Conservation (phyloP, 2,888 invertebrate species). For the Dugesia japonica region DNA sequence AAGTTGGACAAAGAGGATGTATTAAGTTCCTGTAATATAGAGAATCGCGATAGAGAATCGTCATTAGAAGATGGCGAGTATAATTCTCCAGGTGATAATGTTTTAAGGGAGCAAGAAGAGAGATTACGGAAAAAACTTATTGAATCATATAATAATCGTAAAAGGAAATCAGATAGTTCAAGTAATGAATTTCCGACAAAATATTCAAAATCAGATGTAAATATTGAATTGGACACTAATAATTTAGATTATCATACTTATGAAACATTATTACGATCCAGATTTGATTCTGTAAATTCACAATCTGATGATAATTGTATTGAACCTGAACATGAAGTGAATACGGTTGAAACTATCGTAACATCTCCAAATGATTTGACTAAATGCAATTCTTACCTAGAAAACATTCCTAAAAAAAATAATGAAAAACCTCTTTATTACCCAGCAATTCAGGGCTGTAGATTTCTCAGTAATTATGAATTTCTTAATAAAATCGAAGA, state of each 20-base stretch:
- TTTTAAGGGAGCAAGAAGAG: background rate
- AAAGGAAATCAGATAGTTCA: background rate
- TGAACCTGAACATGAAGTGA: background rate
- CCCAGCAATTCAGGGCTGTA: slow-evolving; percentile 57
- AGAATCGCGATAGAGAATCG: background rate
- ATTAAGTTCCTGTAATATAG: no score
- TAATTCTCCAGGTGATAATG: background rate
- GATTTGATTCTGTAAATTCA: background rate
- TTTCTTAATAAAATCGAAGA: slow-evolving; percentile 93
- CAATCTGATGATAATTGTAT: background rate
- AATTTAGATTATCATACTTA: background rate
- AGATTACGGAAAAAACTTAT: background rate
- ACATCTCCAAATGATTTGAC: background rate
- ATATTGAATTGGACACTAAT: background rate
- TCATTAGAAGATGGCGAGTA: background rate
- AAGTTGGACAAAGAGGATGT: no score
- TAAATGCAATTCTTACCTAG: background rate
- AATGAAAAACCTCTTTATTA: background rate
- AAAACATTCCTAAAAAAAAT: background rate
- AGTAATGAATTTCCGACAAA: background rate
- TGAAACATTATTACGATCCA: background rate
- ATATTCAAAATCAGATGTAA: background rate
- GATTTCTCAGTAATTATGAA: slow-evolving; percentile 92
- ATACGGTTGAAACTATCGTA: background rate
- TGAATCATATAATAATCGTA: background rate